Percentiles rank a stretch among this genome's conserved stretches.
Conservation (phyloP, 2,888 invertebrate genomes). For the Melanostoma mellinum region DNA sequence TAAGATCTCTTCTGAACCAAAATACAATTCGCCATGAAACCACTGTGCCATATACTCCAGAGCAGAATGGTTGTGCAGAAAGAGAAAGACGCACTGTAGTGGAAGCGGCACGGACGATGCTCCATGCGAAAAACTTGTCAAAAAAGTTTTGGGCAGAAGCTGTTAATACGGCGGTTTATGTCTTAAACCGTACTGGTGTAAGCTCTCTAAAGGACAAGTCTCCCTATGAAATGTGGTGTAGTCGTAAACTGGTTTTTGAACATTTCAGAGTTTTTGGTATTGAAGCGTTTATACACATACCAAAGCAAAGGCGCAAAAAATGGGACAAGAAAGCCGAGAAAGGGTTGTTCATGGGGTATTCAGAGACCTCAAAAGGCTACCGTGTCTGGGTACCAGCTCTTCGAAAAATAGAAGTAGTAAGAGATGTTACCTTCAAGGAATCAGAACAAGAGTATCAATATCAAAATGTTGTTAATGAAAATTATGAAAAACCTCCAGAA, state of each 20-base stretch:
- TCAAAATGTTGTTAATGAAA: too few species aligned
- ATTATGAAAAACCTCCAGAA: too few species aligned
- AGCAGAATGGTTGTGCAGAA: slow-evolving; percentile 78
- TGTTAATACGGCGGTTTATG: slow-evolving; percentile 76
- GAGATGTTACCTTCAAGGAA: too few species aligned
- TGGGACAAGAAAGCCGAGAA: too few species aligned
- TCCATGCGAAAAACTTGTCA: slow-evolving; percentile 65
- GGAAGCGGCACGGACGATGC: slow-evolving; percentile 75
- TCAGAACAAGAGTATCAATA: too few species aligned
- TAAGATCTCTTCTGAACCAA: slow-evolving; percentile 56
- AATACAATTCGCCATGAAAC: slow-evolving; percentile 72
- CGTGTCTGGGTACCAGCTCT: too few species aligned
- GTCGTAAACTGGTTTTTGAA: not conserved
- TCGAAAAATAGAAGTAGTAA: too few species aligned
- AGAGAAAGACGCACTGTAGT: slow-evolving; percentile 77
- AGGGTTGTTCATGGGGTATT: too few species aligned
- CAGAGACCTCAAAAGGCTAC: too few species aligned
- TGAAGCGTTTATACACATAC: too few species aligned
- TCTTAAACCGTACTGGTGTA: slow-evolving; percentile 76
- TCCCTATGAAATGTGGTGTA: not conserved
- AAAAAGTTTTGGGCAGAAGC: slow-evolving; percentile 79
- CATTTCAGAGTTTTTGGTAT: too few species aligned
- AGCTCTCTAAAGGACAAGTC: slow-evolving; percentile 39
- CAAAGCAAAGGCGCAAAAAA: too few species aligned
- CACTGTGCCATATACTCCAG: slow-evolving; percentile 76